Base-by-base conservation (phyloP, 2,888 invertebrate species). In the Mesopsocus fuscifrons region DNA sequence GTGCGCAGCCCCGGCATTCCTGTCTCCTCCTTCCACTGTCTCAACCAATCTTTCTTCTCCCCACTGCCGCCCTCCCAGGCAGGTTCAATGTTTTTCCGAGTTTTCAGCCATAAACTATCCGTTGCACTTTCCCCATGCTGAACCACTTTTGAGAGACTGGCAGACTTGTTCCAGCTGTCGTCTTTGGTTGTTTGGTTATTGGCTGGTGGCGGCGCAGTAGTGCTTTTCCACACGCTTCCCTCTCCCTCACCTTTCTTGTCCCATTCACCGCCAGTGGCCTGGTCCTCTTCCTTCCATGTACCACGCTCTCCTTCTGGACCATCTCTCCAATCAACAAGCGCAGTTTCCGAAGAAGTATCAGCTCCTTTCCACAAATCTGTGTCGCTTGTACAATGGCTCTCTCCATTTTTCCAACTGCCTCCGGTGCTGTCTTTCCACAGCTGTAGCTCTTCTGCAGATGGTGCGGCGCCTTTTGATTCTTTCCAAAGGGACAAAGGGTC, bases 1-100 rank as follows among this genome's bases (percentile, higher is more conserved):
- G 38, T 38, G n/a, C 38, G 17, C 38, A 38, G 20, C 11, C 38
- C 38, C 4, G 38, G 38, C 20, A 20, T 20, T 20, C 38, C 21
- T 15, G 26, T 11, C 26, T 26, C 26, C 11, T 26, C 26, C 11
- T 26, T 26, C 26, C 26, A 26, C 11, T 9, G 11, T 11, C 26
- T 26, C 26, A 26, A 9, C 26, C 26, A 26, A 11, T 26, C 26
- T 26, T 26, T 26, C 11, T 26, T 26, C 6, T 11, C 26, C 8
- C 11, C 26, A 9, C 11, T 26, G 6, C 26, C 26, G 6, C 8
- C 26, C n/a, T n/a, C n/a, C n/a, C n/a, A n/a, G 6, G 26, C 26
- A 9, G 26, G 26, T 9, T 26, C 26, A 11, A 26, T 11, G 8
- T 11, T 9, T 11, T 26, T 11, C 11, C 11, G 8, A 26, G 26